These are phyloP conservation scores for Brevimyrus niger DNA, from an alignment of 2,113 vertebrate genomes.

Conservation along the genomic window DNA sequence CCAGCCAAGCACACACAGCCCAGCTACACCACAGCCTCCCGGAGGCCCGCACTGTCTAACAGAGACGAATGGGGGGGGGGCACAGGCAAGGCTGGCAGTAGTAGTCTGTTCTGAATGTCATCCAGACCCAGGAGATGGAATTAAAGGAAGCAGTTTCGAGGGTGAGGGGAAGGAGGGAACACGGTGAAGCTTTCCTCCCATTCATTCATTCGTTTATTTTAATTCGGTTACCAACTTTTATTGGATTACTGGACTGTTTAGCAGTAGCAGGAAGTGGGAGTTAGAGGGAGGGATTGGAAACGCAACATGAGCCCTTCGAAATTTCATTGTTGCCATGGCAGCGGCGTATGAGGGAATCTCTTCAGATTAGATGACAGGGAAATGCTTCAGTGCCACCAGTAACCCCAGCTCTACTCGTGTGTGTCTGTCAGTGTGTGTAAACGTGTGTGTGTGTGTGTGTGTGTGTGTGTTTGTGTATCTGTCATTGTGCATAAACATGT, in stretches of 20 bases:
- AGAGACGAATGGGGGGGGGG: constrained; percentile 30
- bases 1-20: not conserved
- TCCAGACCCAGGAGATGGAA: constrained; percentile 53
- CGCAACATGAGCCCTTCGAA: not conserved
- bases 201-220: constrained; percentile 7
- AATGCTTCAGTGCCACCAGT: not conserved
- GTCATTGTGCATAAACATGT: not conserved
- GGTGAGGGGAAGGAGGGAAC: constrained; percentile 30
- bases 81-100: constrained; percentile 46
- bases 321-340: not conserved
- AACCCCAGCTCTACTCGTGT: not conserved
- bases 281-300: constrained; percentile 11
- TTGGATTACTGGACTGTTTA: constrained; percentile 32
- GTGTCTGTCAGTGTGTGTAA: not conserved
- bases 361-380: not conserved
- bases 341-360: not conserved
- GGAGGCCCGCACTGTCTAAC: not conserved
- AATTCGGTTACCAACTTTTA: constrained; percentile 15
- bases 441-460: not conserved
- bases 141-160: constrained; percentile 42
- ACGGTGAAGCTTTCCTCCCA: constrained; percentile 26
- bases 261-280: constrained; percentile 10
- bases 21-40: not conserved
- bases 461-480: not conserved
- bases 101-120: constrained; percentile 52